A percentile compares a stretch with the other conserved stretches of the same genome.
Evolutionary conservation across 35 echinoderm and acorn worm species (phyloP).

Genomic region (Heliocidaris erythrogramma): DNA sequence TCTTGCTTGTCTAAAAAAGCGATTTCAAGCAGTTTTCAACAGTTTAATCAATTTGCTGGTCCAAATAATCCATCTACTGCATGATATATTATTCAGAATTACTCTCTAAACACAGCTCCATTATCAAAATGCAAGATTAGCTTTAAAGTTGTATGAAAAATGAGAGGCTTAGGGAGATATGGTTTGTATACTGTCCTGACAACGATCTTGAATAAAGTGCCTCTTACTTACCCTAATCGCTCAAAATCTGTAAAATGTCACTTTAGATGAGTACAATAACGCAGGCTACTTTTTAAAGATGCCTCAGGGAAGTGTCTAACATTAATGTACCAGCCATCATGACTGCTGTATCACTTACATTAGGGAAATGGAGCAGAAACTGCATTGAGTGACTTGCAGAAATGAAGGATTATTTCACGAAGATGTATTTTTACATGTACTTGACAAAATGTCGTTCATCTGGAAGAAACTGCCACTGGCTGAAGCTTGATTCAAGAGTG

Average conservation of each 20-base stretch:
- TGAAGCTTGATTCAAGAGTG: too few species aligned
- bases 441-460: not conserved
- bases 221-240: slow-evolving; percentile 1
- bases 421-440: not conserved
- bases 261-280: not conserved
- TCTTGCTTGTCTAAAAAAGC: too few species aligned
- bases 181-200: not conserved
- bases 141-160: not conserved
- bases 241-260: slow-evolving; percentile 3
- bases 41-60: too few species aligned
- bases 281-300: not conserved
- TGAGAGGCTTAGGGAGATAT: not conserved
- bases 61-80: too few species aligned
- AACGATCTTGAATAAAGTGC: slow-evolving; percentile 3
- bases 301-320: not conserved
- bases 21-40: too few species aligned
- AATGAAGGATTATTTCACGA: not conserved
- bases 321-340: slow-evolving; percentile 3
- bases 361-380: not conserved
- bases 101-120: not conserved
- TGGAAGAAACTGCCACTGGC: too few species aligned
- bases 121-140: not conserved
- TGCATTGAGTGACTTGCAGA: not conserved
- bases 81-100: not conserved
- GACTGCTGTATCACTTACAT: not conserved